Evolutionary conservation across 1,140 invertebrate genomes (phyloP).

Genomic region (Drosophila jambulina): DNA sequence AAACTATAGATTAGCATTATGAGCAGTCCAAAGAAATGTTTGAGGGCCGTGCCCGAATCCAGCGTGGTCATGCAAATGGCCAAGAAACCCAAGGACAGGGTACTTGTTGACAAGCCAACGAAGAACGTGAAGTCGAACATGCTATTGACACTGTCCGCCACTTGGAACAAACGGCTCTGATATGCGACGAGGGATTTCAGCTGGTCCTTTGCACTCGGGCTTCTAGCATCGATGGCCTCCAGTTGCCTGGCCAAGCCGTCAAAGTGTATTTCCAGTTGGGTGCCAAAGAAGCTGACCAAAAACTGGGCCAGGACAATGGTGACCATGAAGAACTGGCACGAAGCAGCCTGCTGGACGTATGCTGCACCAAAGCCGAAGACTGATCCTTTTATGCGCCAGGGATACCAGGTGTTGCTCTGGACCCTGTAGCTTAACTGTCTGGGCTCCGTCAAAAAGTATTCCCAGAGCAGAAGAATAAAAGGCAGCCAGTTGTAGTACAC

Average conservation of each 20-base stretch:
- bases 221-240: conserved; percentile 42
- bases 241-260: conserved; percentile 57
- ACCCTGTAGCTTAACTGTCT: conserved; percentile 33
- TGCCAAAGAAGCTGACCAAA: conserved; percentile 62
- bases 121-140: conserved; percentile 65
- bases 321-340: conserved; percentile 40
- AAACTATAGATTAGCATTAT: conserved; percentile 36
- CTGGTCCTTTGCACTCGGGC: conserved; percentile 34
- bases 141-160: conserved; percentile 47
- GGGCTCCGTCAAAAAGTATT: conserved; percentile 20
- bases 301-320: conserved; percentile 57
- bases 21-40: conserved; percentile 56
- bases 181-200: conserved; percentile 51
- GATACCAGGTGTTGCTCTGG: conserved; percentile 71
- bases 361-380: not conserved
- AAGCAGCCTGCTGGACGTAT: conserved; percentile 23
- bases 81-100: conserved; percentile 60
- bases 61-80: conserved; percentile 59
- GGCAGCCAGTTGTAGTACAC: conserved; percentile 62
- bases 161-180: conserved; percentile 46
- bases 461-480: conserved; percentile 42
- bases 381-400: conserved; percentile 40
- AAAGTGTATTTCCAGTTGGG: conserved; percentile 70
- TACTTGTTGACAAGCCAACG: conserved; percentile 51
- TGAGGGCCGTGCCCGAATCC: conserved; percentile 36